phyloP scores from a whole-genome alignment of 2,888 invertebrate genomes.

The Fragum sueziense region DNA sequence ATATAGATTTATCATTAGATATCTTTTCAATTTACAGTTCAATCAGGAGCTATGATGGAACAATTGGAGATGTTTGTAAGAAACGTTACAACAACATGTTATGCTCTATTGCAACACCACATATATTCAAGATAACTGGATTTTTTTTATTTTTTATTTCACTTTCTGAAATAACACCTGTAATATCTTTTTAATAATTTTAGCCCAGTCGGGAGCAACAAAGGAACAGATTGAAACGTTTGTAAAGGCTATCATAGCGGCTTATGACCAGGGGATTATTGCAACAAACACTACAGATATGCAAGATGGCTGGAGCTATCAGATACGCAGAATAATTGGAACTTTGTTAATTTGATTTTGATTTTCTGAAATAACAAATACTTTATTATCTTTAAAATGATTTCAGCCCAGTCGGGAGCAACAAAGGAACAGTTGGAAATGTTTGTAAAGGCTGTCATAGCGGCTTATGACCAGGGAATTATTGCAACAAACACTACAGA shows the following conservation, averaged over 20 bases:
- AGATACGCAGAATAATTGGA: too few relatives aligned
- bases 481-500: constrained; percentile 38
- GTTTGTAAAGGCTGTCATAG: constrained; percentile 50
- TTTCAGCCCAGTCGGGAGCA: constrained; percentile 47
- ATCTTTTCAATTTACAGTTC: too few relatives aligned
- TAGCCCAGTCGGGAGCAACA: constrained; percentile 48
- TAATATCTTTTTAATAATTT: background rate
- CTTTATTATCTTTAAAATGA: background rate
- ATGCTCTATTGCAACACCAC: constrained; percentile 52
- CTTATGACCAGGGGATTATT: constrained; percentile 63
- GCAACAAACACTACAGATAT: constrained; percentile 38
- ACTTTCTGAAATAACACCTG: too few relatives aligned
- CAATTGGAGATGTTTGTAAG: constrained; percentile 56
- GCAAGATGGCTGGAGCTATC: too few relatives aligned
- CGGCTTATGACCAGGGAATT: constrained; percentile 64
- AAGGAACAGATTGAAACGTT: constrained; percentile 51
- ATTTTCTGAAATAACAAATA: too few relatives aligned
- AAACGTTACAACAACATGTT: constrained; percentile 55
- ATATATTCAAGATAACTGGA: constrained; percentile 59
- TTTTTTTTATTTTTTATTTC: constrained; percentile 60
- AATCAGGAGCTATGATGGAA: constrained; percentile 47
- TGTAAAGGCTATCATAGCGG: constrained; percentile 46
- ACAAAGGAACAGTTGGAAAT: constrained; percentile 43
- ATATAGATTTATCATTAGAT: too few relatives aligned
- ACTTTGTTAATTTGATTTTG: constrained; percentile 61